Evolutionary conservation across 2,797 vertebrate species (phyloP), one percentile per base, ranked within the genome.

Genomic region (Phaenicophaeus curvirostris): DNA sequence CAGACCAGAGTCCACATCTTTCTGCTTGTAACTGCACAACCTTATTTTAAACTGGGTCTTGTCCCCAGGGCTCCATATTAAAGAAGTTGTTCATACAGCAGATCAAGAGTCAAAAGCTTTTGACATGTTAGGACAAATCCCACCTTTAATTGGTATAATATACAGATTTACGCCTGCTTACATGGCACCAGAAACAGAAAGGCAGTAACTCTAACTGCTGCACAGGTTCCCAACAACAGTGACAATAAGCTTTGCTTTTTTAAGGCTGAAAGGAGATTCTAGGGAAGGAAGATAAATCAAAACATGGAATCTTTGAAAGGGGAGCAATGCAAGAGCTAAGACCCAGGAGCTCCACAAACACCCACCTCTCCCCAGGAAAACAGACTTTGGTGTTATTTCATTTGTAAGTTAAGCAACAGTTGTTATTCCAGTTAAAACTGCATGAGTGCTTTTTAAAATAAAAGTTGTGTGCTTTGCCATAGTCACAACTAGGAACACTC

Each of bases 11-110:
- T 7, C 72, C 31, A 3, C n/a, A 44, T 46, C 54, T 90, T 93
- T 68, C 79, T 90, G 76, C 25, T 91, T 63, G 35, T 57, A 96
- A 85, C 89, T 83, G 72, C 89, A 65, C 57, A 67, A 72, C 53
- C 89, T 73, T 30, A 48, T 62, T 90, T 72, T 54, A 83, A 92
- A 78, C 5, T 24, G 14, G 13, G 86, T 85, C 84, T 89, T 81
- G 69, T 93, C 95, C 89, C 72, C 62, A 42, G 88, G 94, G 96
- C 93, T 95, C 90, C 85, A 27, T 55, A 55, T 66, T 87, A 93
- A 94, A 91, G 87, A 75, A 89, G 85, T 51, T 91, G 89, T 51
- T 90, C 87, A 65, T 8, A 78, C 5, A 89, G 53, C 0, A 4
- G 65, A 72, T 48, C 48, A n/a, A 55, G 87, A 91, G 58, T 92